phyloP scores from a whole-genome alignment of 2,113 vertebrate species.

The Tretioscincus oriximinensis region DNA sequence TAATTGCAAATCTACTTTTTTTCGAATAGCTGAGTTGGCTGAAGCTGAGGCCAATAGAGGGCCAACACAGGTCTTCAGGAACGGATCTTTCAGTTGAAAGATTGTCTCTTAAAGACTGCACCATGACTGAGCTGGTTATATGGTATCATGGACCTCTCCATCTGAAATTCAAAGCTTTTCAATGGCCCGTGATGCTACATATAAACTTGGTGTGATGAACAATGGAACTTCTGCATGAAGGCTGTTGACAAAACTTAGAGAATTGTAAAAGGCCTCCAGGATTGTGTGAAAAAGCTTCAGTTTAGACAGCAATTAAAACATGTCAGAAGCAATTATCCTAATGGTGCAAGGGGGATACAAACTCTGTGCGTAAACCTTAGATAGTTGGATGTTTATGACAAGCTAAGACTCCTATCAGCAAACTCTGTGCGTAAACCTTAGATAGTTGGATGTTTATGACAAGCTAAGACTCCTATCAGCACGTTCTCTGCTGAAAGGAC shows the following conservation, averaged over 20 bases:
- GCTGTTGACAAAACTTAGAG: not conserved
- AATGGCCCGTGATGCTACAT: too few species aligned
- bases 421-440: conserved; percentile 11
- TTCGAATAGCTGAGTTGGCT: too few species aligned
- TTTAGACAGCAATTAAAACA: not conserved
- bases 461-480: conserved; percentile 7
- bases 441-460: conserved; percentile 45
- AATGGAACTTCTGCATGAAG: not conserved
- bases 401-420: not conserved
- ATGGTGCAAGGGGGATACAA: conserved; percentile 14
- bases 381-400: conserved; percentile 49
- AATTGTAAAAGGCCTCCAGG: not conserved
- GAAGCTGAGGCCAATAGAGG: too few species aligned
- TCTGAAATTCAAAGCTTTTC: too few species aligned
- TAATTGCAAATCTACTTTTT: too few species aligned
- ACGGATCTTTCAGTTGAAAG: too few species aligned
- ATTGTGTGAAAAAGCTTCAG: not conserved
- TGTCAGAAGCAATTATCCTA: not conserved
- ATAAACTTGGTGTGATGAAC: not conserved
- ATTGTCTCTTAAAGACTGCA: too few species aligned
- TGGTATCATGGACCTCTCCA: too few species aligned
- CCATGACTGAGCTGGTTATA: too few species aligned
- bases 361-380: not conserved
- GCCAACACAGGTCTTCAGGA: too few species aligned
- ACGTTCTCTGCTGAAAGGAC: conserved; percentile 26